Base-by-base conservation (phyloP, 2,888 invertebrate genomes). In the Nymphalis urticae region DNA sequence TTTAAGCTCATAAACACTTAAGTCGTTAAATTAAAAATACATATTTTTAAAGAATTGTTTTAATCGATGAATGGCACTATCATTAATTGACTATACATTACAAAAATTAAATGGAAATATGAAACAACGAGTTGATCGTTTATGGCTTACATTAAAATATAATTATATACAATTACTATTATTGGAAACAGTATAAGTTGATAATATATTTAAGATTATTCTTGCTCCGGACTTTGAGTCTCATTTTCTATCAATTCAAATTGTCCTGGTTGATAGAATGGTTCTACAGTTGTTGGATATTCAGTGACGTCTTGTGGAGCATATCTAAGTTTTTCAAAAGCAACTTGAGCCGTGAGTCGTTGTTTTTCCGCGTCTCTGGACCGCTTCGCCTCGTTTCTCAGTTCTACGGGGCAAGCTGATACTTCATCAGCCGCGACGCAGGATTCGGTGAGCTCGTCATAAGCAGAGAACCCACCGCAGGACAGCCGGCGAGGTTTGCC, bases 361-460 rank as follows among this genome's bases (percentile, higher is more conserved):
- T 85, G 82, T 64, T 83, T 77, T 53, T 87, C 89, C 0, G 82
- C 83, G 16, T 85, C 85, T 9, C 86, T 84, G 21, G 85, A 79
- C 9, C 77, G 76, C 3, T 86, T 85, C 0, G 90, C 90, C 0
- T 79, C 74, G 0, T 76, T 74, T 47, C 83, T 83, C 1, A 92
- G 81, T 56, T 89, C 89, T 53, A 75, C 72, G 63, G 94, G 95
- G 85, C 97, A 97, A 72, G 94, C 94, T 4, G 95, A 94, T 16
- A 97, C 96, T 83, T 97, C 96, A 76, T 96, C 96, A 62, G 95
- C 94, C 5, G 95, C 95, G 64, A 97, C 96, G 79, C 97, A 98
- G 47, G 94, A 88, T 62, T 94, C 94, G 1, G 94, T 94, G 56
- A 95, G 87, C 17, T 96, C 95, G 81, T 97, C 97, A 85, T 96